These are phyloP conservation scores for Pyrgilauda ruficollis DNA, from an alignment of 2,113 vertebrate genomes.

Conservation along the genomic window DNA sequence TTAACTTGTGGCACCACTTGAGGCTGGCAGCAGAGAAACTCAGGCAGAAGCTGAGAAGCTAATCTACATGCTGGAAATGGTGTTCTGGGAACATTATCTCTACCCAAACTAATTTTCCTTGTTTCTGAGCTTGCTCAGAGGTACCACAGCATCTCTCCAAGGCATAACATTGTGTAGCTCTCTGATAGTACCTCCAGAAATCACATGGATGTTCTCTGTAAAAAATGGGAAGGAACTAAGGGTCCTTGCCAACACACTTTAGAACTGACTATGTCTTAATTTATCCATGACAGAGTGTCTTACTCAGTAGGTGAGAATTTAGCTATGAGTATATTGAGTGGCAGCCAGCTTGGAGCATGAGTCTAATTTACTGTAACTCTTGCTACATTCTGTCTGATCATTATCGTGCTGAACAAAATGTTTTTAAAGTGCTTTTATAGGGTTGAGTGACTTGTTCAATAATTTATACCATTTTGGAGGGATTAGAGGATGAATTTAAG, in stretches of 20 bases:
- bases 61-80: not conserved
- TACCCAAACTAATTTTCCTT: not conserved
- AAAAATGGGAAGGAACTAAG: conserved; percentile 42
- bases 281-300: conserved; percentile 53
- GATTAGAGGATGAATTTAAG: conserved; percentile 57
- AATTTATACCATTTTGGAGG: conserved; percentile 62
- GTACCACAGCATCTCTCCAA: not conserved
- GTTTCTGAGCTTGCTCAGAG: not conserved
- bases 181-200: conserved; percentile 4
- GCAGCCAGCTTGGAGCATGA: conserved; percentile 58
- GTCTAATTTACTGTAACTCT: conserved; percentile 65
- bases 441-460: conserved; percentile 58
- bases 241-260: conserved; percentile 46
- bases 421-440: conserved; percentile 56
- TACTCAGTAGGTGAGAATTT: conserved; percentile 60
- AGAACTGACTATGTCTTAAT: conserved; percentile 53
- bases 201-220: not conserved
- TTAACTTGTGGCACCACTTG: not conserved
- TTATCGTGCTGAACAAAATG: conserved; percentile 51
- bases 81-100: not conserved
- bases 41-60: not conserved
- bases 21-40: not conserved
- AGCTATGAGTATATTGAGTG: conserved; percentile 43
- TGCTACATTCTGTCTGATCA: conserved; percentile 54
- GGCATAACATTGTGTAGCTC: not conserved